Base-by-base conservation (phyloP, 2,797 vertebrate species). In the Gymnoscopelus braueri region DNA sequence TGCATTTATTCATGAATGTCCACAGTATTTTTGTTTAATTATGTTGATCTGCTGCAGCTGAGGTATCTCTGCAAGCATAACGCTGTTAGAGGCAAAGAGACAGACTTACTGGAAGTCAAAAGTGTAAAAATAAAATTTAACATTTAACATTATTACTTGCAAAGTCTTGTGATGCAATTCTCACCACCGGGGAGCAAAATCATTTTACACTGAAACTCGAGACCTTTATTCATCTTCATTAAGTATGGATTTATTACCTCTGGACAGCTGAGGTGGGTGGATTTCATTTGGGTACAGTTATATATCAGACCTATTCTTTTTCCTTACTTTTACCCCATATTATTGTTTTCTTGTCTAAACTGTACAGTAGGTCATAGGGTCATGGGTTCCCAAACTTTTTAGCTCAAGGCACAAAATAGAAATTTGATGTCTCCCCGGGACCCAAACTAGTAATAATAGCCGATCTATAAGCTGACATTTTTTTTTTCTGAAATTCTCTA, bases 231-330 rank as follows among this genome's bases (percentile, higher is more conserved):
- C 29, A 80, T 79, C 80, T 75, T 79, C 74, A 76, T 80, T 63
- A 58, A 58, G 23, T 71, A 60, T 69, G 67, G 80, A 87, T 85
- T 77, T 80, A 85, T 88, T 87, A 84, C 63, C 82, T 85, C 83
- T 69, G 63, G 75, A 87, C 87, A 91, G 89, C 77, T 86, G 86
- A 58, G 58, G 67, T 65, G 79, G 71, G 84, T 58, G 29, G 84
- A 82, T 82, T 87, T 50, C 75, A 70, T 83, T 75, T 77, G 75
- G 80, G 69, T 61, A 19, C 39, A 54, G 58, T 79, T 52, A 68
- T 81, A 85, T 82, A 58, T 71, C 72, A 61, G 60, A 19, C 60
- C 15, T 63, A 54, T 69, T 58, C 63, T 61, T 15, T 51, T 13
- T 3, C 4, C 63, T 61, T 51, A 1, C 4, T 13, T 51, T 51